Percentiles rank a stretch among this genome's conserved stretches.
Evolutionary conservation across 2,113 vertebrate species (phyloP).

Genomic region (Neogale vison): DNA sequence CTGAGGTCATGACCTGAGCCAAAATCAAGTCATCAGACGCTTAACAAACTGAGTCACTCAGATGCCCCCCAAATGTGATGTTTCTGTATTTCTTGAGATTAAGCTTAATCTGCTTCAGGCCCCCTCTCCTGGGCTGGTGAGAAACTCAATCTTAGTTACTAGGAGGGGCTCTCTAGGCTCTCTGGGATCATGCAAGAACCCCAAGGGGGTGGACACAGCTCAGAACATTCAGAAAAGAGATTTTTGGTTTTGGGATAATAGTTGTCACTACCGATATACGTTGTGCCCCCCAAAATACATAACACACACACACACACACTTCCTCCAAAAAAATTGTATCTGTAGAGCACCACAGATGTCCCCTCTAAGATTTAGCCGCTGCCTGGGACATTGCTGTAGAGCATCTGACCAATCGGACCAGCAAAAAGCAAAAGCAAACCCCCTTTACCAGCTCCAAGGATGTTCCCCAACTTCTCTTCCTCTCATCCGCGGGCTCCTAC

Average conservation of each 20-base stretch:
- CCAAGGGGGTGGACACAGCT: not conserved
- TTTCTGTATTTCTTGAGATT: not conserved
- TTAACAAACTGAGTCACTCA: not conserved
- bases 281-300: not conserved
- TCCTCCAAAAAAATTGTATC: not conserved
- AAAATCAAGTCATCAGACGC: not conserved
- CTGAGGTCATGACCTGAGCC: not conserved
- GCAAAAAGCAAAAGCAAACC: not conserved
- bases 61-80: not conserved
- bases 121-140: not conserved
- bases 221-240: not conserved
- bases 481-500: not conserved
- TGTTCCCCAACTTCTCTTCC: not conserved
- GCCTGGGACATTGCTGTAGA: not conserved
- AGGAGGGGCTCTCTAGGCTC: not conserved
- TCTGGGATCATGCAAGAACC: not conserved
- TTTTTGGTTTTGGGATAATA: not conserved
- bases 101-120: not conserved
- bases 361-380: not conserved
- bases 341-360: not conserved
- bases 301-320: not conserved
- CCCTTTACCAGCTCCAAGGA: not conserved
- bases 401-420: not conserved
- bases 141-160: not conserved
- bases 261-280: rapidly evolving